Conservation (phyloP, 2,113 vertebrate species). For the Propithecus coquereli region DNA sequence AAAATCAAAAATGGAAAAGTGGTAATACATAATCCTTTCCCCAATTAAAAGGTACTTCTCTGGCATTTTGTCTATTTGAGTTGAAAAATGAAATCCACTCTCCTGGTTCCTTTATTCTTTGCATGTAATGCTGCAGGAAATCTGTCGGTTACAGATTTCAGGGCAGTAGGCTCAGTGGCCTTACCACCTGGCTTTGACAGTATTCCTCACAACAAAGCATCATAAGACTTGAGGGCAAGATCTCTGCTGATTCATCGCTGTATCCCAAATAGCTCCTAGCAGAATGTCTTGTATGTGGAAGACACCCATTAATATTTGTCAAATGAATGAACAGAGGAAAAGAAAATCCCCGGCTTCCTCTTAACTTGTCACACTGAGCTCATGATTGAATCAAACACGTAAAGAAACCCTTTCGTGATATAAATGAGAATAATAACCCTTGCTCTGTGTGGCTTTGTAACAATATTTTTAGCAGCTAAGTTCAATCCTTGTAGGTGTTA, state of each 20-base stretch:
- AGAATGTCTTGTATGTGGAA: slow-evolving; percentile 39
- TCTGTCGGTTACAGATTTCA: neutral
- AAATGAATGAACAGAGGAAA: slow-evolving; percentile 46
- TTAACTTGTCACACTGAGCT: slow-evolving; percentile 33
- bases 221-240: neutral
- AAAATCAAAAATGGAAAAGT: neutral
- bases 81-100: neutral
- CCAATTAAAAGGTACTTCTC: neutral
- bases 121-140: neutral
- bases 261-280: slow-evolving; percentile 32
- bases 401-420: neutral
- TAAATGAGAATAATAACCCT: neutral
- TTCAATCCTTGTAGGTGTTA: neutral
- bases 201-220: slow-evolving; percentile 24
- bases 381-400: neutral
- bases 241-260: slow-evolving; percentile 28
- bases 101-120: neutral
- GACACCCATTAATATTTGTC: slow-evolving; percentile 59
- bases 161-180: neutral
- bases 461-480: slow-evolving; percentile 11
- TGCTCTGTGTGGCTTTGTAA: neutral
- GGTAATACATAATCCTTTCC: neutral
- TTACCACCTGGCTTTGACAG: slow-evolving; percentile 44
- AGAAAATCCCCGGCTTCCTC: neutral
- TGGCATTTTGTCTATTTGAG: slow-evolving; percentile 8